Evolutionary conservation across 2,113 vertebrate species (phyloP).

Genomic region (Lycaon pictus): DNA sequence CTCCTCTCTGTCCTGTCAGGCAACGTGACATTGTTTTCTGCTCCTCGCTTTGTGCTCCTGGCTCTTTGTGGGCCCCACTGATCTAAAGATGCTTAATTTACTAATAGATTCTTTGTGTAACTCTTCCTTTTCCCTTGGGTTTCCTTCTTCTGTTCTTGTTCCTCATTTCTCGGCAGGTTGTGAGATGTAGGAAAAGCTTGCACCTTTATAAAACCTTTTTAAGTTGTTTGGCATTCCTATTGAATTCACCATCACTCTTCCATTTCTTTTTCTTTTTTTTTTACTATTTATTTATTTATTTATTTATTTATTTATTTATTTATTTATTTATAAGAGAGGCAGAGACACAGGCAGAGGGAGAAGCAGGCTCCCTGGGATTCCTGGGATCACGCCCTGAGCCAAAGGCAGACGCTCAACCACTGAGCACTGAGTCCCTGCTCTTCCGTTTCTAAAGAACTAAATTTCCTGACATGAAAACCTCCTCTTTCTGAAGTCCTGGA

Average conservation of each 20-base stretch:
- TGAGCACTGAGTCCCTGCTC: no score
- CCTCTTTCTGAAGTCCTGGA: not conserved
- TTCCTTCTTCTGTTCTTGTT: not conserved
- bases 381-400: no score
- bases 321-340: no score
- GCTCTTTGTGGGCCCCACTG: not conserved
- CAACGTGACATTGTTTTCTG: not conserved
- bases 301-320: no score
- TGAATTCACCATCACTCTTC: not conserved
- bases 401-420: no score
- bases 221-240: not conserved
- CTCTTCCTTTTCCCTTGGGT: not conserved
- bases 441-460: slow-evolving; percentile 21
- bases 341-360: no score
- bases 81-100: not conserved
- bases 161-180: slow-evolving; percentile 10
- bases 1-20: not conserved
- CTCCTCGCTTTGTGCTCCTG: not conserved
- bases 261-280: not conserved
- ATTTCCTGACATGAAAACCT: not conserved
- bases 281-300: no score
- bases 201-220: not conserved
- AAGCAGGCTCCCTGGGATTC: no score
- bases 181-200: slow-evolving; percentile 24
- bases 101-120: not conserved